Evolutionary conservation across 2,888 invertebrate species (phyloP), one percentile per base, ranked within the genome.

Genomic region (Xylota sylvarum): DNA sequence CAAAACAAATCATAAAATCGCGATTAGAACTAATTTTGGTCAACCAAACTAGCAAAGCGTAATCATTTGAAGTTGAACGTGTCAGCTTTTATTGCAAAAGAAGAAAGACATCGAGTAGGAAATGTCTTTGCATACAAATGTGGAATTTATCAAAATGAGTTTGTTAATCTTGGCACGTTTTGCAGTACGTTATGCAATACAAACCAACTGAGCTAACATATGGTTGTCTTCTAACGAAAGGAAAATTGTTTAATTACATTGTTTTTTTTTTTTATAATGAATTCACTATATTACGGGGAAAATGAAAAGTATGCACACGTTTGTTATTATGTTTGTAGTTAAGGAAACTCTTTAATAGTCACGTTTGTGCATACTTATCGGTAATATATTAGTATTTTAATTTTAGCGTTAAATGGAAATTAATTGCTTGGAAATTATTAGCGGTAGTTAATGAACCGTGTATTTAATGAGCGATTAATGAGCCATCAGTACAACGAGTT

Each of bases 41-140:
- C 35, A 67, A 52, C 67, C 14, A n/a, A 40, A 43, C 6, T 14
- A 40, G 4, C 32, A 32, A 19, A 56, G 27, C 43, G n/a, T 50
- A 48, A 32, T 32, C 19, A 72, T 48, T 32, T 37, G 6, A 19
- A 43, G 17, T 56, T 32, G 32, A 43, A 56, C 32, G 17, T 43
- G 19, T 67, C 43, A 67, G 14, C 60, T 74, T 74, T 64, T 48
- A 35, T 65, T 74, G 32, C 17, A 74, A 55, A 55, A 23, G 35
- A 37, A 48, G 37, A 32, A n/a, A 35, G 1, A 35, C 0, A 12
- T 30, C n/a, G 27, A 50, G 30, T 23, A 4, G 30, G 17, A 40
- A 40, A 27, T 43, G 30, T 48, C 23, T 56, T 43, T 69, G 76
- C 76, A 82, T 82, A 62, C 30, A 82, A 82, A 82, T 82, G 43